Percentiles rank a stretch among this genome's conserved stretches.
Evolutionary conservation across 2,797 vertebrate genomes (phyloP).

Genomic region (Gobio occitaniae): DNA sequence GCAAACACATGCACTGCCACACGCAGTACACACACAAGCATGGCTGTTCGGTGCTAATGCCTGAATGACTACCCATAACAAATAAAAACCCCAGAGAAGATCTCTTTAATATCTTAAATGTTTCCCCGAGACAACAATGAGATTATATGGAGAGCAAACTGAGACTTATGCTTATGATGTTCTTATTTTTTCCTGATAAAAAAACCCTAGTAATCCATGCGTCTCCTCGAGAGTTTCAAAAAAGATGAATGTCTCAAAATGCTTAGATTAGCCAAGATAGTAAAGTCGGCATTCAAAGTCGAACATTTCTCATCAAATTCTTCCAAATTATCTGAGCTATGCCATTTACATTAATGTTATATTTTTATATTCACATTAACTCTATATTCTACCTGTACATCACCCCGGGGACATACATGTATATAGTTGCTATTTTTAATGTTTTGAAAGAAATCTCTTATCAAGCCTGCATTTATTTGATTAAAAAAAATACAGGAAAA

Average conservation of each 20-base stretch:
- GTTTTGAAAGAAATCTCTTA: no score
- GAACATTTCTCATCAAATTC: neutral
- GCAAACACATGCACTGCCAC: slow-evolving; percentile 35
- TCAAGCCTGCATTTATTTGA: no score
- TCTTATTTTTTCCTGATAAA: neutral
- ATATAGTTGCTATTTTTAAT: no score
- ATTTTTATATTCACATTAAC: no score
- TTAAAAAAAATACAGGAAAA: no score
- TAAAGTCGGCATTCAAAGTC: neutral
- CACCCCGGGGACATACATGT: no score
- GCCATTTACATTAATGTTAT: no score
- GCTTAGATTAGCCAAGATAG: neutral
- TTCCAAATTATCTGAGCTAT: neutral
- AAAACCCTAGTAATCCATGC: neutral
- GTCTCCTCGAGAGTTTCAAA: neutral
- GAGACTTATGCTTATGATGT: neutral
- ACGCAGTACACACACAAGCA: slow-evolving; percentile 26
- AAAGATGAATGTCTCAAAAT: neutral
- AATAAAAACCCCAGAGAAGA: neutral
- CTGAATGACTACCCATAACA: slow-evolving; percentile 12
- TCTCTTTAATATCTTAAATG: slow-evolving; percentile 17
- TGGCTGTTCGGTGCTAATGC: slow-evolving; percentile 16
- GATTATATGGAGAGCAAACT: neutral
- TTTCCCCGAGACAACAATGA: neutral
- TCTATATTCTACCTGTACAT: no score